These are phyloP conservation scores for Threskiornis aethiopicus DNA, from an alignment of 2,797 vertebrate genomes.

Conservation along the genomic window DNA sequence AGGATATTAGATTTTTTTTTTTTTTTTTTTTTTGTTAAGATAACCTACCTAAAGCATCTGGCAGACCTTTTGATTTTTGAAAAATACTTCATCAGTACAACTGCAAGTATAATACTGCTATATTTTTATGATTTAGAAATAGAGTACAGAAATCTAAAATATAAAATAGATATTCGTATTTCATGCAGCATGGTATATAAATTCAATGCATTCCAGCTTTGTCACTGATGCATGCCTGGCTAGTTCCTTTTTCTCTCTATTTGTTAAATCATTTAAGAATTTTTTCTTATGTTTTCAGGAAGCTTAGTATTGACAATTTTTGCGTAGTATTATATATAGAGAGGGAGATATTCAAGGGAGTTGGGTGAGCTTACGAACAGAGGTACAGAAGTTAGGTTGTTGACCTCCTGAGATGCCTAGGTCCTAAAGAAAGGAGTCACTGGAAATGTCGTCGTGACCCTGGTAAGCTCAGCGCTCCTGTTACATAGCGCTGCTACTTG, in stretches of 20 bases:
- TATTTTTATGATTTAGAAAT: neutral
- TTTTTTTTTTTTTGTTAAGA: too few species aligned
- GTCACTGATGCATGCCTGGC: neutral
- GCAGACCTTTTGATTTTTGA: neutral
- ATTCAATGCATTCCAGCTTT: neutral
- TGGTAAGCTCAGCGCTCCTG: neutral
- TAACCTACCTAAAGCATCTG: neutral
- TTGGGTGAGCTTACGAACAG: neutral
- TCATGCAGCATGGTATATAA: neutral
- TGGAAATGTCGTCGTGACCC: rapidly evolving
- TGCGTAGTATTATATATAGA: neutral
- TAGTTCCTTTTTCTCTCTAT: neutral
- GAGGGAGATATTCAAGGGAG: rapidly evolving
- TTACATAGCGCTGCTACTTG: rapidly evolving
- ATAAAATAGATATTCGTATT: neutral
- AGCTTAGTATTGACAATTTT: neutral
- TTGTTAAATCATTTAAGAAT: neutral
- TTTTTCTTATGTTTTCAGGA: neutral
- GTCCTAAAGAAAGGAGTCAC: neutral
- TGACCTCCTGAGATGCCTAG: neutral
- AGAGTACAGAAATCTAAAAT: neutral
- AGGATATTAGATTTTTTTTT: neutral
- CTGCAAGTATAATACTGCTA: neutral
- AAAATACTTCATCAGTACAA: neutral
- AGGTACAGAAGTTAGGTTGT: neutral